phyloP scores from a whole-genome alignment of 2,797 vertebrate genomes.

The Muscicapa striata region DNA sequence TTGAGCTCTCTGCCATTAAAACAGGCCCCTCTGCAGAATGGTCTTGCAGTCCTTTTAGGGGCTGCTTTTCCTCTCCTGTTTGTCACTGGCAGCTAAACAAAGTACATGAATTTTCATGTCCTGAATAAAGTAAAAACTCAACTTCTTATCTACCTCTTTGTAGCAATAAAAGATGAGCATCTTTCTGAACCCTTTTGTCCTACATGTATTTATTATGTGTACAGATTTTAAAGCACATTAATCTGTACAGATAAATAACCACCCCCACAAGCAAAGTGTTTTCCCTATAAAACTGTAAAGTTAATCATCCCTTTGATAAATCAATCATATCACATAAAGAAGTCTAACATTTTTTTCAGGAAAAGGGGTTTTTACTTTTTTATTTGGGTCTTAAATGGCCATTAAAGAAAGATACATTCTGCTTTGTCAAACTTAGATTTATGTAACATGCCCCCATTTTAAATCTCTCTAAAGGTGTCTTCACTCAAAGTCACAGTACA shows the following conservation, averaged over 20 bases:
- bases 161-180: background rate
- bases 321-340: background rate
- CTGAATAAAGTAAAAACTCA: background rate
- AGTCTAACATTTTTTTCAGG: background rate
- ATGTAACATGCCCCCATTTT: background rate
- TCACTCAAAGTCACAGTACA: slow-evolving; percentile 48
- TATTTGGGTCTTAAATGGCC: slow-evolving; percentile 17
- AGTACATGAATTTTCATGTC: background rate
- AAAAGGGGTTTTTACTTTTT: background rate
- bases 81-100: background rate
- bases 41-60: background rate
- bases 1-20: background rate
- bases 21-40: background rate
- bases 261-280: background rate
- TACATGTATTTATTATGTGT: background rate
- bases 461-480: background rate
- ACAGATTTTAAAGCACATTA: background rate
- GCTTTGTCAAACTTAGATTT: background rate
- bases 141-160: background rate
- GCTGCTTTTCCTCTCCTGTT: background rate
- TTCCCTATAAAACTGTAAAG: background rate
- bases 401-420: background rate
- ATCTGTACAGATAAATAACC: background rate
- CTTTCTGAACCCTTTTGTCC: background rate
- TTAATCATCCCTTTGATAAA: background rate